phyloP scores from a whole-genome alignment of 2,797 vertebrate species.

The Monodelphis domestica region DNA sequence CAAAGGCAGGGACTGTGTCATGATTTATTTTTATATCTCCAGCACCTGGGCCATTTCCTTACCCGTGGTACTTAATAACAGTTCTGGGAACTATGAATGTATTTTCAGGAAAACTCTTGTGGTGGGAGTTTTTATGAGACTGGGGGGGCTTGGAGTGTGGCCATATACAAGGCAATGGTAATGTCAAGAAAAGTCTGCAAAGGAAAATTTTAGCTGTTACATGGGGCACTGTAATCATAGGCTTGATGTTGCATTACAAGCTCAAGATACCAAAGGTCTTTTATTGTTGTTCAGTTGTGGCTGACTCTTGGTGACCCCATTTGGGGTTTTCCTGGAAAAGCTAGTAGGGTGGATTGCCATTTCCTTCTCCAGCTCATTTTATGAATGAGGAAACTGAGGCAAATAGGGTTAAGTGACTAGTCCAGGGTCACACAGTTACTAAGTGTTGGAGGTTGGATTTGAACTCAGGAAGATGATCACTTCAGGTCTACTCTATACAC shows the following conservation, averaged over 20 bases:
- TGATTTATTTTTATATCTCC: neutral
- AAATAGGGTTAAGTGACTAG: too few relatives aligned
- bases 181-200: neutral
- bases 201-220: neutral
- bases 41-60: neutral
- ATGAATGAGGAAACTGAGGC: too few relatives aligned
- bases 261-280: neutral
- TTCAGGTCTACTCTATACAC: too few relatives aligned
- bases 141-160: neutral
- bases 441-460: too few relatives aligned
- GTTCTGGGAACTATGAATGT: neutral
- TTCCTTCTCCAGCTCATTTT: too few relatives aligned
- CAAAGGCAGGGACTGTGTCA: neutral
- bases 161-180: neutral
- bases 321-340: too few relatives aligned
- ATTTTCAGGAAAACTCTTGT: neutral
- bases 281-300: too few relatives aligned
- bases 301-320: too few relatives aligned
- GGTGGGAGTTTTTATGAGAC: neutral
- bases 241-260: neutral
- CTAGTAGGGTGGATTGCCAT: too few relatives aligned
- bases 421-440: too few relatives aligned
- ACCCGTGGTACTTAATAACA: neutral
- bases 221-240: neutral
- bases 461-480: too few relatives aligned